phyloP scores from a whole-genome alignment of 1,140 invertebrate species.

The Pachypeltis micranthus region DNA sequence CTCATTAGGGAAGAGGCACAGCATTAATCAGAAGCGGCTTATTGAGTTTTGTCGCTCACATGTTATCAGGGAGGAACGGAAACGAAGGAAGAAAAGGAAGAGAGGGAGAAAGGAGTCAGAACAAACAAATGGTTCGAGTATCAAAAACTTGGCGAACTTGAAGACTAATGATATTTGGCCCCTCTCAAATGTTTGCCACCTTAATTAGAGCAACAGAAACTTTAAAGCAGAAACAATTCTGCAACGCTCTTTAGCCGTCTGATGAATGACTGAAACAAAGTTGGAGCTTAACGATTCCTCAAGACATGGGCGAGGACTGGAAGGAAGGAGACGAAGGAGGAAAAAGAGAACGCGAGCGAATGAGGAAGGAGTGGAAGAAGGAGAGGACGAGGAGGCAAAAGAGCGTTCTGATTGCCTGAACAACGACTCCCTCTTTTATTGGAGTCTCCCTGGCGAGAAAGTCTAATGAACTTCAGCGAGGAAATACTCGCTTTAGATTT shows the following conservation, averaged over 20 bases:
- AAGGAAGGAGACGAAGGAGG: background rate
- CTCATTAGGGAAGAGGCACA: too few species aligned
- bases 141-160: background rate
- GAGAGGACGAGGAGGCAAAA: background rate
- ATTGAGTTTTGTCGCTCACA: too few species aligned
- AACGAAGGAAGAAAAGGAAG: too few species aligned
- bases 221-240: background rate
- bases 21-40: too few species aligned
- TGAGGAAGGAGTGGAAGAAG: background rate
- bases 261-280: background rate
- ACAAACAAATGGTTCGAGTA: background rate
- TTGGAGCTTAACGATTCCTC: background rate
- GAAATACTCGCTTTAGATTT: background rate
- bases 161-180: background rate
- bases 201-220: background rate
- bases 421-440: background rate
- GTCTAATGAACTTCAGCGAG: background rate
- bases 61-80: too few species aligned
- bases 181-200: background rate
- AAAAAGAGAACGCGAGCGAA: background rate
- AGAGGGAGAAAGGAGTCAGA: too few species aligned
- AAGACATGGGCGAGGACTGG: background rate
- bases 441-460: background rate
- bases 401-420: background rate
- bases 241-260: background rate